Evolutionary conservation across 2,113 vertebrate genomes (phyloP), one percentile per base, ranked within the genome.

Genomic region (Myotis yumanensis): DNA sequence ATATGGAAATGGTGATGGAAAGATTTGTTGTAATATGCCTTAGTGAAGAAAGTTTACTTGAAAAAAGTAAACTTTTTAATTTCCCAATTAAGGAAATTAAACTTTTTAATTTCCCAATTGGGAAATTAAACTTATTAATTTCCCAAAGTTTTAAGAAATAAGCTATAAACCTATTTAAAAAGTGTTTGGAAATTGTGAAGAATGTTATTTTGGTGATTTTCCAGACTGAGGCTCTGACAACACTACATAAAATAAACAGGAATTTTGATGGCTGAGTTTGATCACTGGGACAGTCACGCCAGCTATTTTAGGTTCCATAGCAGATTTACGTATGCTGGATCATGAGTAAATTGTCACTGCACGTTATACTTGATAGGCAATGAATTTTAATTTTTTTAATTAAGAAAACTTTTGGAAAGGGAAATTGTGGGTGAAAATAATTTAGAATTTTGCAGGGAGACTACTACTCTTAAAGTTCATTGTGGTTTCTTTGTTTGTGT

Each of bases 151-250:
- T 86, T 92, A 77, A 91, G 22, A 83, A 85, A 18, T 48, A 69
- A 72, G 57, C 22, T 18, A 69, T 62, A 80, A 82, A 32, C 35
- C 30, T 22, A 30, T 83, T 90, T 89, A 82, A 48, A 73, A 71
- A 81, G 23, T 72, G 83, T 79, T 77, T 89, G 43, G 73, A 93
- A 88, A 84, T 82, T 77, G 43, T 82, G 52, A 72, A 75, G 57
- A 71, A 52, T 87, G 40, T 62, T 75, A 75, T 82, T 93, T 95
- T 72, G 73, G n/a, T 93, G 54, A 17, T 83, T 86, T 95, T 91
- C 57, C 14, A 84, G 37, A 76, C 16, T 16, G 32, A 83, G 7
- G 25, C 3, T 91, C 77, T 91, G 66, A 40, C 14, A 51, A 4
- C 4, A 77, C 16, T 71, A 23, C 8, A 73, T 75, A 81, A 51